phyloP scores from a whole-genome alignment of 2,113 vertebrate species.

The Plecturocebus donacophilus region DNA sequence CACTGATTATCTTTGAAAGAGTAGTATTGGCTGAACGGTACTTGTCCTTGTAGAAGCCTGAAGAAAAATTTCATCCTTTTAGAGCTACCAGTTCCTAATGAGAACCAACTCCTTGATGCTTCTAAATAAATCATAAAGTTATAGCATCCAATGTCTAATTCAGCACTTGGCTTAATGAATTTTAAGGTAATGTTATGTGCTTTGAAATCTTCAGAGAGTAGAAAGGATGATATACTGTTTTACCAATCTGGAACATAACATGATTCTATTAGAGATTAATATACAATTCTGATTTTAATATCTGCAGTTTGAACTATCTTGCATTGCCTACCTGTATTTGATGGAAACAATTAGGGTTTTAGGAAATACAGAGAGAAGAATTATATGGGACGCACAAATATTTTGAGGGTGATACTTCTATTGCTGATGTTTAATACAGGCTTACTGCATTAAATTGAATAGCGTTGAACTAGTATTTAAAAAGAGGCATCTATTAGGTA shows the following conservation, averaged over 20 bases:
- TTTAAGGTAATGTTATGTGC: conserved; percentile 71
- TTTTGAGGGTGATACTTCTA: not conserved
- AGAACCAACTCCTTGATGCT: conserved; percentile 58
- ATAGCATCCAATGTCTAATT: conserved; percentile 59
- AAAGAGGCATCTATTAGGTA: not conserved
- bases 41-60: conserved; percentile 30
- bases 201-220: conserved; percentile 66
- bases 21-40: not conserved
- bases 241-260: not conserved
- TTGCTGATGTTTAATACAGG: not conserved
- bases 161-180: conserved; percentile 68
- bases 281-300: conserved; percentile 21
- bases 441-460: not conserved
- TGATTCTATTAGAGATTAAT: conserved; percentile 34
- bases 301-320: conserved; percentile 5
- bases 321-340: not conserved
- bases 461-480: not conserved
- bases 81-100: conserved; percentile 52
- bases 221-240: not conserved
- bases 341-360: not conserved
- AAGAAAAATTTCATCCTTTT: conserved; percentile 42
- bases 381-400: not conserved
- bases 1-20: conserved; percentile 41
- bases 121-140: conserved; percentile 74
- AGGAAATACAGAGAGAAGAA: conserved; percentile 22